Base-by-base conservation (phyloP, 2,797 vertebrate genomes). In the Cossypha heuglini region DNA sequence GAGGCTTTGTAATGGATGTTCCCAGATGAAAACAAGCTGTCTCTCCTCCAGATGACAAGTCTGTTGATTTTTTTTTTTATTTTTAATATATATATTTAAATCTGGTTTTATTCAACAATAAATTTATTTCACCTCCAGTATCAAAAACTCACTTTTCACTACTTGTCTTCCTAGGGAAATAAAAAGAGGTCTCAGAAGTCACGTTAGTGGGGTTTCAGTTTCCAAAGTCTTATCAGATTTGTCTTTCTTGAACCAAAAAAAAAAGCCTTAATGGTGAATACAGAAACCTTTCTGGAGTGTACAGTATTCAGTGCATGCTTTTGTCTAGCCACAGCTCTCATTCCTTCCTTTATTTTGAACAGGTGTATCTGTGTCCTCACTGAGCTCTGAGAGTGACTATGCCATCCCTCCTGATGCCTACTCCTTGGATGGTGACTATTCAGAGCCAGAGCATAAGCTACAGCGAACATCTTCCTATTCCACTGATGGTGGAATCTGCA, bases 351-450 rank as follows among this genome's bases (percentile, higher is more conserved):
- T 76, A 17, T 90, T 93, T 75, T 13, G 22, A 75, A 31, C 92
- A 99, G 99, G 99, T 19, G 99, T 99, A 55, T 99, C 99, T 80
- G 98, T 99, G 98, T 99, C 99, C 49, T 99, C 99, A 1, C 95
- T 99, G 96, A 99, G 99, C 97, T 99, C 99, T 0, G 99, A 99
- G 96, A 98, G 99, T 26, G 99, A 99, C 96, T 99, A 99, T 28
- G 99, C 99, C 90, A 99, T 99, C 77, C 99, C 99, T 37, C 99
- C 99, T 6, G 99, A 99, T 20, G 99, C 99, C 79, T 99, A 96
- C 93, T 99, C 98, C 10, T 95, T 99, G 97, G 99, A 99, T 97
- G 98, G 99, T 9, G 99, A 99, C 97, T 99, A 99, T 97, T 99
- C 98, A 4, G 99, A 99, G 94, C 99, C 99, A 6, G 99, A 99